phyloP scores from a whole-genome alignment of 2,113 vertebrate species.

The Gnathonemus longibarbis region DNA sequence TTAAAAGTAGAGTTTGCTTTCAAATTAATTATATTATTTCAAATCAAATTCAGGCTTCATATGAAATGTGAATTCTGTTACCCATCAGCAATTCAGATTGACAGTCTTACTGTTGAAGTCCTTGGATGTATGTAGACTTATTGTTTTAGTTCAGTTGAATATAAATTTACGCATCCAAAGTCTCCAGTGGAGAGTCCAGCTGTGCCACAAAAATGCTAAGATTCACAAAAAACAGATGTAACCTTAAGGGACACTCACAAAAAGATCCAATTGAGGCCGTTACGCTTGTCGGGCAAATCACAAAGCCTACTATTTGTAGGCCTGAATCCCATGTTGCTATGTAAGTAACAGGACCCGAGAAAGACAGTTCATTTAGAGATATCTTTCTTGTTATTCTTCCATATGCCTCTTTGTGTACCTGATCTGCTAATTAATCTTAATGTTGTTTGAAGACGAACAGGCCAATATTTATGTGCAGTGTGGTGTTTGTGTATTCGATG shows the following conservation, averaged over 20 bases:
- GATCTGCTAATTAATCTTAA: background rate
- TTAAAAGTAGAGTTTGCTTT: background rate
- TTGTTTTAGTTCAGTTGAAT: background rate
- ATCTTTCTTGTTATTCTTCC: background rate
- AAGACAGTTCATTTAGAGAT: background rate
- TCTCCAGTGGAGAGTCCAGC: background rate
- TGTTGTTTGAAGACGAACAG: background rate
- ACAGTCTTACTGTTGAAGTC: background rate
- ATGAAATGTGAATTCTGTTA: background rate
- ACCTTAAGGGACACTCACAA: background rate
- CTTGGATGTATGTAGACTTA: background rate
- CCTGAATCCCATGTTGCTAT: background rate
- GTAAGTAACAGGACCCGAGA: background rate
- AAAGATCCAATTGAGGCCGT: background rate
- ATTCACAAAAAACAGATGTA: background rate
- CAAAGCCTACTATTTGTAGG: background rate
- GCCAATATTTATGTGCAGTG: background rate
- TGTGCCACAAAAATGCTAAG: background rate
- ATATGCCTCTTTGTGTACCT: background rate
- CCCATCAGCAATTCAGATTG: background rate
- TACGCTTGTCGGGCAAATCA: background rate
- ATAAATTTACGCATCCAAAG: background rate
- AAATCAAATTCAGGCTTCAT: background rate
- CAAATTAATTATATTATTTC: background rate
- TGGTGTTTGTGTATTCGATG: background rate